phyloP scores from a whole-genome alignment of 2,113 vertebrate species.

The Festucalex cinctus region DNA sequence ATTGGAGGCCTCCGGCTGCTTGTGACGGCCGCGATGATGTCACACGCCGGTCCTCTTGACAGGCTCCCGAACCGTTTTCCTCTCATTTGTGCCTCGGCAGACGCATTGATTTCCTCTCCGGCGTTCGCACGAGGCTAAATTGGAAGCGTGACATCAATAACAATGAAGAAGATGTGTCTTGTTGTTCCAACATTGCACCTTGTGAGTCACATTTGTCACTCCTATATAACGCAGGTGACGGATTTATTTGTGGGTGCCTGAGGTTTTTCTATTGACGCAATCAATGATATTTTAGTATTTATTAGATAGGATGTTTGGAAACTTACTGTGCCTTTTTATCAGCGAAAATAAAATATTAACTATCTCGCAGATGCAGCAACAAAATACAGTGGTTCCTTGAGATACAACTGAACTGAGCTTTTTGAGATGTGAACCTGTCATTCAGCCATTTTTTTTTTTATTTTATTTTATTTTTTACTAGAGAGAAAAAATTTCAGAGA shows the following conservation, averaged over 20 bases:
- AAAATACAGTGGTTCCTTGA: neutral
- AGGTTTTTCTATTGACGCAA: neutral
- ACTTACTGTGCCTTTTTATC: neutral
- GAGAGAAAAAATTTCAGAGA: too few relatives aligned
- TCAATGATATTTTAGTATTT: too few relatives aligned
- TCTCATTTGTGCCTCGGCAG: slow-evolving; percentile 1
- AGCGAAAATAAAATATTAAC: neutral
- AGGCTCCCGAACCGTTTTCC: neutral
- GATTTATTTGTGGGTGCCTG: neutral
- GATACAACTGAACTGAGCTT: too few relatives aligned
- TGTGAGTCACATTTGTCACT: slow-evolving; percentile 50
- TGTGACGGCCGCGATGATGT: slow-evolving; percentile 9
- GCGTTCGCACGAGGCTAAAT: slow-evolving; percentile 22
- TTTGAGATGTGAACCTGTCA: too few relatives aligned
- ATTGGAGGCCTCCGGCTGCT: neutral
- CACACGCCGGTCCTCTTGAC: neutral
- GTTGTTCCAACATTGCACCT: slow-evolving; percentile 17
- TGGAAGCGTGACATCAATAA: slow-evolving; percentile 35
- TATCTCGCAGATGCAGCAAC: neutral
- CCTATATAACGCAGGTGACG: slow-evolving; percentile 14
- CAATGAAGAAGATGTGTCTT: slow-evolving; percentile 16
- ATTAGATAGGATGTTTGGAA: neutral
- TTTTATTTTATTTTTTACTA: too few relatives aligned
- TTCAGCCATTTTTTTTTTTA: neutral
- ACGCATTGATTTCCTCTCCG: neutral